Base-by-base conservation (phyloP, 2,113 vertebrate genomes). In the Atractosteus spatula region DNA sequence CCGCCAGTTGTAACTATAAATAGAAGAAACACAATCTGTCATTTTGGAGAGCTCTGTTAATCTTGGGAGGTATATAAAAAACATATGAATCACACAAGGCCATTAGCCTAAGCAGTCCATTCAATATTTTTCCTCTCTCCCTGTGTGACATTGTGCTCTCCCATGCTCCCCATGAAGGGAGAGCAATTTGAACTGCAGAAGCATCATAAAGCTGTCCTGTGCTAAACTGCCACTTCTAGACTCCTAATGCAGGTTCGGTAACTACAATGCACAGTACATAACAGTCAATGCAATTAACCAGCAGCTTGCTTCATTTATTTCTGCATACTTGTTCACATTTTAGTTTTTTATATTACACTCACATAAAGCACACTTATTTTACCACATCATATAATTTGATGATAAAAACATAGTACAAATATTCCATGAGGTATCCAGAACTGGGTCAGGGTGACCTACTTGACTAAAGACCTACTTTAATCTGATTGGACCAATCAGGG, bases 381-480 rank as follows among this genome's bases (percentile, higher is more conserved):
- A 51, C 51, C 57, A 41, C 41, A 65, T 41, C 59, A 13, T 13
- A 75, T 62, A 65, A 14, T 71, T 66, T 41, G 0, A 55, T 14
- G 51, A 70, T 45, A 45, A 70, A 73, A 77, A 63, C 71, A 72
- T 63, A 17, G 55, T 71, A 76, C 76, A 73, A 73, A 77, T 81
- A 78, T 78, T 81, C 76, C 69, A 75, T 77, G 78, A 74, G 79
- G 79, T 71, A 68, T 74, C 62, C 65, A 64, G 73, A 82, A 84
- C 67, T 87, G 82, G 84, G 79, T 78, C 84, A 80, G 76, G 76
- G 71, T 80, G 83, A 77, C 80, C 78, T 81, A 83, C 77, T 80
- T 81, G 79, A 77, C 78, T 82, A 71, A 74, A 77, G 78, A 79
- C 82, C 84, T 83, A 79, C 81, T 89, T 88, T 78, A 55, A 77